Evolutionary conservation across 2,888 invertebrate genomes (phyloP).

Genomic region (Notodonta ziczac): DNA sequence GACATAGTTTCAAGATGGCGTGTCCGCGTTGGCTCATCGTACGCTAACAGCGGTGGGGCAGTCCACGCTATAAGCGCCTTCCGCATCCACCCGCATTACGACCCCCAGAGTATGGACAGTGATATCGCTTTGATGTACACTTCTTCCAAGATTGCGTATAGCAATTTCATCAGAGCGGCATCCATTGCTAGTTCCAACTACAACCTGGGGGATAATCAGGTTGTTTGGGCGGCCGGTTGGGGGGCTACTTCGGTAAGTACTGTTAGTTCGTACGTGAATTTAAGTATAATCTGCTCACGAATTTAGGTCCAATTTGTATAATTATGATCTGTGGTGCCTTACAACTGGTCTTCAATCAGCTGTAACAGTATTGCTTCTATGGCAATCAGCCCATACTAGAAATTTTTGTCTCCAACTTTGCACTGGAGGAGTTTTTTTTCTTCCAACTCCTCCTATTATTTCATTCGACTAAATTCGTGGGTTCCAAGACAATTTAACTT

Average conservation of each 20-base stretch:
- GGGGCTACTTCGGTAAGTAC: constrained; percentile 55
- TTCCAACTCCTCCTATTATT: no score
- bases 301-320: no score
- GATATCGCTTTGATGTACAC: constrained; percentile 61
- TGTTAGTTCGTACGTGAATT: not conserved
- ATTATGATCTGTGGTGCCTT: no score
- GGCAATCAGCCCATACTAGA: no score
- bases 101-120: constrained; percentile 39
- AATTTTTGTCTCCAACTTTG: no score
- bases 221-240: constrained; percentile 68
- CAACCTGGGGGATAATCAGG: constrained; percentile 46
- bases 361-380: no score
- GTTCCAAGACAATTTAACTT: no score
- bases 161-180: constrained; percentile 36
- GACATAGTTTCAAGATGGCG: constrained; percentile 45
- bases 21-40: constrained; percentile 54
- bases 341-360: no score
- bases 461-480: no score
- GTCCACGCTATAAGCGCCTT: constrained; percentile 32
- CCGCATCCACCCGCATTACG: constrained; percentile 55
- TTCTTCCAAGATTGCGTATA: constrained; percentile 32
- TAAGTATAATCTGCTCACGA: no score
- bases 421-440: no score
- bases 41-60: constrained; percentile 54
- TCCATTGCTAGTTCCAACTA: constrained; percentile 50